Conservation (phyloP, 2,113 vertebrate genomes). For the Todiramphus chloris region DNA sequence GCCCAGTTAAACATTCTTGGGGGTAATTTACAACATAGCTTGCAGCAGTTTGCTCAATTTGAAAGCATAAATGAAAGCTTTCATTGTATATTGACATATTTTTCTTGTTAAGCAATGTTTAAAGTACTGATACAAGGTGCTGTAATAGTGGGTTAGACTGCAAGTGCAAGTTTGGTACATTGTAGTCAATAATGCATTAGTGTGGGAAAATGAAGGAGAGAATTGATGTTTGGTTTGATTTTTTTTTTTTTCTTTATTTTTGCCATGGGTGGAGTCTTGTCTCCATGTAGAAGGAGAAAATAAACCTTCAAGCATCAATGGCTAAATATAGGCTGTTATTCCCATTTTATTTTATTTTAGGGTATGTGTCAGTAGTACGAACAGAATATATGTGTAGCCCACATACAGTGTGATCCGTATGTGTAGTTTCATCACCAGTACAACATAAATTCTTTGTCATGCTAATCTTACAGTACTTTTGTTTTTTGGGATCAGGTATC, state of each 20-base stretch:
- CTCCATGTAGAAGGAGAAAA: neutral
- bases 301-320: neutral
- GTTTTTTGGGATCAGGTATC: neutral
- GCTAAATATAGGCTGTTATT: neutral
- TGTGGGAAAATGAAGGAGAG: slow-evolving; percentile 42
- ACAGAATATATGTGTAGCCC: no score
- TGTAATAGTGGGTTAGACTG: slow-evolving; percentile 81
- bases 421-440: neutral
- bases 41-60: slow-evolving; percentile 81
- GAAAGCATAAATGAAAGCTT: slow-evolving; percentile 82
- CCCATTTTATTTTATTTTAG: neutral
- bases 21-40: slow-evolving; percentile 83
- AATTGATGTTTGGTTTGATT: neutral
- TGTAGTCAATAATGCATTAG: slow-evolving; percentile 68
- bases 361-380: neutral
- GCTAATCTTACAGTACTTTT: neutral
- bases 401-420: no score
- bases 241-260: neutral
- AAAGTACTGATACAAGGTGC: slow-evolving; percentile 83
- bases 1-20: slow-evolving; percentile 79
- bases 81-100: slow-evolving; percentile 83
- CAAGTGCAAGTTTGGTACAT: slow-evolving; percentile 75
- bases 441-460: neutral
- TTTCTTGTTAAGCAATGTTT: slow-evolving; percentile 86
- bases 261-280: neutral